Evolutionary conservation across 1,140 invertebrate genomes (phyloP).

Genomic region (Coelopa frigida): DNA sequence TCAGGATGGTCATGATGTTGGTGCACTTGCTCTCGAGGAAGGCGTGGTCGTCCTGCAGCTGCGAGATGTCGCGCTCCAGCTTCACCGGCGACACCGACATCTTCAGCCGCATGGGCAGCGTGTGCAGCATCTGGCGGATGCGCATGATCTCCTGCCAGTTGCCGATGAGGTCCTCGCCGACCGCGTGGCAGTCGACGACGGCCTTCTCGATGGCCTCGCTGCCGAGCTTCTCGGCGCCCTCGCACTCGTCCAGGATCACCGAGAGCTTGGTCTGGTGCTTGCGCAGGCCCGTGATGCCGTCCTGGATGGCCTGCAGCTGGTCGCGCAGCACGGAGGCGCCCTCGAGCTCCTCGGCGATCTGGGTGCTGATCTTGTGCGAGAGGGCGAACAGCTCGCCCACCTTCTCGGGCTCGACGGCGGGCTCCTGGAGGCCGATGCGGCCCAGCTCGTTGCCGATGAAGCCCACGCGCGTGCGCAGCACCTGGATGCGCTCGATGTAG

Average conservation of each 20-base stretch:
- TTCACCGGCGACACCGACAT: conserved; percentile 66
- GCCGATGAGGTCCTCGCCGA: conserved; percentile 56
- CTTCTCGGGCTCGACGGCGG: conserved; percentile 64
- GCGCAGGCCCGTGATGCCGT: conserved; percentile 57
- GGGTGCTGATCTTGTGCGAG: conserved; percentile 59
- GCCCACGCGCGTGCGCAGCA: conserved; percentile 63
- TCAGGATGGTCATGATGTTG: conserved; percentile 56
- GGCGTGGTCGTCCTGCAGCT: conserved; percentile 63
- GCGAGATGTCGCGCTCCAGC: conserved; percentile 66
- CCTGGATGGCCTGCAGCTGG: conserved; percentile 59
- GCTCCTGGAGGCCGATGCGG: conserved; percentile 57
- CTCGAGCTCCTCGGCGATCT: conserved; percentile 67
- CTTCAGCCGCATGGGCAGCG: conserved; percentile 61
- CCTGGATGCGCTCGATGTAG: conserved; percentile 70
- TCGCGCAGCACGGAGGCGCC: conserved; percentile 61
- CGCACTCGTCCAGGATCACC: conserved; percentile 60
- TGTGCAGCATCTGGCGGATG: conserved; percentile 65
- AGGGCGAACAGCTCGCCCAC: conserved; percentile 61
- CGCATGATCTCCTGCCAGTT: conserved; percentile 68
- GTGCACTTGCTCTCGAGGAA: conserved; percentile 60
- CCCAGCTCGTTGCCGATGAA: conserved; percentile 72
- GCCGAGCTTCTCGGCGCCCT: conserved; percentile 58
- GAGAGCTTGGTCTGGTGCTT: conserved; percentile 59
- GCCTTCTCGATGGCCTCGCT: conserved; percentile 64
- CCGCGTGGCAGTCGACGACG: conserved; percentile 57